phyloP scores from a whole-genome alignment of 2,888 invertebrate species.

The Chromoteleia sp. region DNA sequence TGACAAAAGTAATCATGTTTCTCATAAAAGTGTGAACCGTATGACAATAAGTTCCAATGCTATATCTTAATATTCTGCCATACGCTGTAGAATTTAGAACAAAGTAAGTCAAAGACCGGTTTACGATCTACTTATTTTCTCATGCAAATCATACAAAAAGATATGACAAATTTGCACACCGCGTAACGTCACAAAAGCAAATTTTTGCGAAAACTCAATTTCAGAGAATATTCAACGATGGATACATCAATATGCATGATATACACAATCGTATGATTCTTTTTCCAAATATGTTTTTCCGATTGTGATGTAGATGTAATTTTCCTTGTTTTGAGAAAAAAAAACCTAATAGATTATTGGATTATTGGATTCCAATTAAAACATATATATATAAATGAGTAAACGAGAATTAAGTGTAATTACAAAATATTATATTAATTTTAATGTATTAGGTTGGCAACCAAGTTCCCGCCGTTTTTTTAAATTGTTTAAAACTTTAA shows the following conservation, averaged over 20 bases:
- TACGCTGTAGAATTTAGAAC: slow-evolving; percentile 25
- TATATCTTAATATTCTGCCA: slow-evolving; percentile 23
- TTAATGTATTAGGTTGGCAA: too few species aligned
- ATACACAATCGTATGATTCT: slow-evolving; percentile 35
- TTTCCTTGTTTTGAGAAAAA: slow-evolving; percentile 16
- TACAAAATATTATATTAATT: too few species aligned
- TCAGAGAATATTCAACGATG: slow-evolving; percentile 24
- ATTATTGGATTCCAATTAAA: too few species aligned
- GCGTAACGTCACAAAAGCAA: slow-evolving; percentile 25
- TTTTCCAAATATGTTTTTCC: slow-evolving; percentile 17
- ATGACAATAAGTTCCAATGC: slow-evolving; percentile 29
- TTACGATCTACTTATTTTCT: slow-evolving; percentile 25
- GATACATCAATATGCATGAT: slow-evolving; percentile 51
- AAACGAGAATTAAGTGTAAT: too few species aligned
- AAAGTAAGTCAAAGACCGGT: slow-evolving; percentile 36
- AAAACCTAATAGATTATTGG: too few species aligned
- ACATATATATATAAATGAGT: too few species aligned
- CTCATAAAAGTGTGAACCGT: slow-evolving; percentile 12
- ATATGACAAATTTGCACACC: slow-evolving; percentile 31
- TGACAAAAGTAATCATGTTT: slow-evolving; percentile 3
- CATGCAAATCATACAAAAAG: slow-evolving; percentile 31
- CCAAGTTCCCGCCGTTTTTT: too few species aligned
- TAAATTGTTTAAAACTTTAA: too few species aligned
- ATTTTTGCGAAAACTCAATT: slow-evolving; percentile 53
- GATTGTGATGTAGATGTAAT: slow-evolving; percentile 1